Conservation (phyloP, 2,797 vertebrate species). For the Argentina silus region DNA sequence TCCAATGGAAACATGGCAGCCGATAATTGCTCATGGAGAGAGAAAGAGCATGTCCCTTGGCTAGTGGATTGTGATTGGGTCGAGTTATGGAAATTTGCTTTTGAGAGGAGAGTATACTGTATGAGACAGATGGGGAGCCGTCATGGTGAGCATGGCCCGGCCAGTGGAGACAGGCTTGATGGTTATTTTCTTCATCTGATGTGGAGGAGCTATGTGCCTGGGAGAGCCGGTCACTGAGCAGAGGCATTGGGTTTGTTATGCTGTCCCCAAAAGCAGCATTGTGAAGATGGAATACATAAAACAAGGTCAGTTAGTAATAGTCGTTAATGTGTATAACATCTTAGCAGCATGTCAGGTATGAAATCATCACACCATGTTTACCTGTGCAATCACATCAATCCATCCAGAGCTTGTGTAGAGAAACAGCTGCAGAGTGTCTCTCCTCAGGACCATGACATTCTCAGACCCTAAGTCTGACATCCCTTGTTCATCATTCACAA, state of each 20-base stretch:
- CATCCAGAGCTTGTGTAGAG: constrained; percentile 30
- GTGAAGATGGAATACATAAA: not conserved
- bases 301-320: not conserved
- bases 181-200: not conserved
- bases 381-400: constrained; percentile 26
- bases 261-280: not conserved
- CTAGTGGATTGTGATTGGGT: too few species aligned
- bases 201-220: not conserved
- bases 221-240: not conserved
- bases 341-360: not conserved
- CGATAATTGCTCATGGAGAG: too few species aligned
- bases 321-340: not conserved
- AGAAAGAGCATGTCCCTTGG: too few species aligned
- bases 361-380: constrained; percentile 1
- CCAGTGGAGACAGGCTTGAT: too few species aligned
- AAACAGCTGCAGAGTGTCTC: constrained; percentile 38
- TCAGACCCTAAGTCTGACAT: constrained; percentile 34
- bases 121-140: too few species aligned
- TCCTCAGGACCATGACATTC: constrained; percentile 41
- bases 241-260: not conserved
- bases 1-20: too few species aligned
- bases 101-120: too few species aligned
- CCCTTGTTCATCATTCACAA: constrained; percentile 37
- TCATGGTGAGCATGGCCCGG: too few species aligned
- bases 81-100: too few species aligned